Evolutionary conservation across 1,140 invertebrate genomes (phyloP).

Genomic region (Lysiphlebus fabarum): DNA sequence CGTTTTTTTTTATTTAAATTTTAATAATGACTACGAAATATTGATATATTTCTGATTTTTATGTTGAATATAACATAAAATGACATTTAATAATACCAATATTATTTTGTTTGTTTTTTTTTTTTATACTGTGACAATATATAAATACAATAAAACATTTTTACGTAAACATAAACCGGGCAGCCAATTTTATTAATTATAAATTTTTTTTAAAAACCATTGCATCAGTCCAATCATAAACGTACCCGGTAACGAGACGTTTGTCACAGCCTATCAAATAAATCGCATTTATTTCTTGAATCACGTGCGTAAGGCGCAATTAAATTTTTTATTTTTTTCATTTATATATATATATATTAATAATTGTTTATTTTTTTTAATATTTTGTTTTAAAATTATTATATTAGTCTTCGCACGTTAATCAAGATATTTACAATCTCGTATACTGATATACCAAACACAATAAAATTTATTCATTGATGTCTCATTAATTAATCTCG

Average conservation of each 20-base stretch:
- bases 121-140: slow-evolving; percentile 33
- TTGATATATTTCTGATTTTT: too few species aligned
- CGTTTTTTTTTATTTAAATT: too few species aligned
- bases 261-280: slow-evolving; percentile 44
- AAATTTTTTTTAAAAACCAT: neutral
- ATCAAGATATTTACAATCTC: slow-evolving; percentile 29
- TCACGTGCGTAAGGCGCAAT: neutral
- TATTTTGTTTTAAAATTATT: slow-evolving; percentile 25
- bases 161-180: neutral
- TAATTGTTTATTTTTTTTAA: slow-evolving; percentile 22
- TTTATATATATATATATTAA: neutral
- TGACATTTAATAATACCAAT: slow-evolving; percentile 9
- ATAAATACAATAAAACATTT: slow-evolving; percentile 31
- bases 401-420: too few species aligned
- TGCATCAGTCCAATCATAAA: slow-evolving; percentile 4
- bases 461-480: neutral
- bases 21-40: too few species aligned
- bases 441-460: slow-evolving; percentile 29
- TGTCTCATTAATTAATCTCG: too few species aligned
- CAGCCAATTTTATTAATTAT: neutral
- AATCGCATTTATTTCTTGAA: slow-evolving; percentile 10
- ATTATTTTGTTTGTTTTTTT: neutral
- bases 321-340: slow-evolving; percentile 12
- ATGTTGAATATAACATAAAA: neutral
- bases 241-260: slow-evolving; percentile 36